phyloP scores from a whole-genome alignment of 2,113 vertebrate species.

The Equus quagga region DNA sequence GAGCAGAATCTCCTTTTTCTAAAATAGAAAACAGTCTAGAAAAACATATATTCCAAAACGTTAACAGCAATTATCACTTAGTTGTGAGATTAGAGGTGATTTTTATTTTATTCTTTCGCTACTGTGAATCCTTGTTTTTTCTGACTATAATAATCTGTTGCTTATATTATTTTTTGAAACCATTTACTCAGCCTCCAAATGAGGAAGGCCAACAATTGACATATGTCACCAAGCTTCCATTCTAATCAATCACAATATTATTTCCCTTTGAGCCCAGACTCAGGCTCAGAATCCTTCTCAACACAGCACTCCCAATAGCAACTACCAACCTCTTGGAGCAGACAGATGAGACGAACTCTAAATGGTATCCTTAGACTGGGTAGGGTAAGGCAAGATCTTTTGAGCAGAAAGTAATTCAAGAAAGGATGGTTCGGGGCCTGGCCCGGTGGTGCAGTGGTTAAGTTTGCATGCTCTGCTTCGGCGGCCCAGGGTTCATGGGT shows the following conservation, averaged over 20 bases:
- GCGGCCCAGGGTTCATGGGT: no score
- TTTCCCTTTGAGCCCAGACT: not conserved
- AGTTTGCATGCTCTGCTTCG: no score
- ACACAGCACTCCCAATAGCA: not conserved
- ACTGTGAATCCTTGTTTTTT: not conserved
- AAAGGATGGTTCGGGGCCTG: no score
- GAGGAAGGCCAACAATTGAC: not conserved
- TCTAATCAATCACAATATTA: not conserved
- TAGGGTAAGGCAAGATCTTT: not conserved
- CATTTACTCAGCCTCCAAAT: not conserved
- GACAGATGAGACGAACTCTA: not conserved
- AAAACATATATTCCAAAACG: not conserved
- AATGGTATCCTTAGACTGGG: rapidly evolving
- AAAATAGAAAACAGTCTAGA: not conserved
- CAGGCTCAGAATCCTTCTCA: not conserved
- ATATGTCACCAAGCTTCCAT: rapidly evolving
- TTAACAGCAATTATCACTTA: not conserved
- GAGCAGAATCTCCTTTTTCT: not conserved
- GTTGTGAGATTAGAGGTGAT: not conserved
- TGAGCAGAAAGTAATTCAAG: not conserved
- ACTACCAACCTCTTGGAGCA: not conserved
- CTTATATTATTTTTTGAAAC: not conserved
- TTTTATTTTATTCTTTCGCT: not conserved
- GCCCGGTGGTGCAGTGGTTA: no score
- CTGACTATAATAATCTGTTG: not conserved